These are phyloP conservation scores for Lacanobia wlatinum DNA, from an alignment of 2,888 invertebrate genomes.

Conservation along the genomic window DNA sequence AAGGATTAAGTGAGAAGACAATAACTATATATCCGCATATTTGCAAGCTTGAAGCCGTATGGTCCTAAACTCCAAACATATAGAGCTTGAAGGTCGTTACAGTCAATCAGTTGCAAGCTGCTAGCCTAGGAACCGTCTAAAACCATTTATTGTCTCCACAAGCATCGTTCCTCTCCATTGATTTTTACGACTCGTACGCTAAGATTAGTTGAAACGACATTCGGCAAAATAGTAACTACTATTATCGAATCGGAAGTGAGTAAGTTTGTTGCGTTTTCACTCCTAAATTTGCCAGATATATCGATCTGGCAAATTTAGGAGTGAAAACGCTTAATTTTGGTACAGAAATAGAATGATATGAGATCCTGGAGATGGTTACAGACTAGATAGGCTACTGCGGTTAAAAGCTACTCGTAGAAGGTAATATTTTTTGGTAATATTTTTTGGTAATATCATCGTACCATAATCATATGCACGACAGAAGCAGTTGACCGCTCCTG, in stretches of 20 bases:
- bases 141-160: constrained; percentile 46
- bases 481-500: too few species aligned
- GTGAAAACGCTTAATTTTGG: too few species aligned
- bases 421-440: too few species aligned
- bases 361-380: too few species aligned
- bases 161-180: constrained; percentile 47
- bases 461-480: too few species aligned
- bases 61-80: constrained; percentile 24
- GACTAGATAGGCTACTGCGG: too few species aligned
- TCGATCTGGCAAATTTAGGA: too few species aligned
- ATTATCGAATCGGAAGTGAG: background rate
- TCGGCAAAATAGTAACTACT: background rate
- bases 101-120: constrained; percentile 52
- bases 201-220: constrained; percentile 32
- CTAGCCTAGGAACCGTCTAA: constrained; percentile 14
- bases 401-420: too few species aligned
- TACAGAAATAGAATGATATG: too few species aligned
- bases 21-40: background rate
- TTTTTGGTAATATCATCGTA: too few species aligned
- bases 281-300: too few species aligned
- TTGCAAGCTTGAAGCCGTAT: constrained; percentile 1
- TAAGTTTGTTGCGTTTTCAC: too few species aligned
- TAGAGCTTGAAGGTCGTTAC: constrained; percentile 41
- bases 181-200: constrained; percentile 48
- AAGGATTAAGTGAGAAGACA: background rate